Evolutionary conservation across 2,113 vertebrate species (phyloP).

Genomic region (Phalacrocorax pelagicus): DNA sequence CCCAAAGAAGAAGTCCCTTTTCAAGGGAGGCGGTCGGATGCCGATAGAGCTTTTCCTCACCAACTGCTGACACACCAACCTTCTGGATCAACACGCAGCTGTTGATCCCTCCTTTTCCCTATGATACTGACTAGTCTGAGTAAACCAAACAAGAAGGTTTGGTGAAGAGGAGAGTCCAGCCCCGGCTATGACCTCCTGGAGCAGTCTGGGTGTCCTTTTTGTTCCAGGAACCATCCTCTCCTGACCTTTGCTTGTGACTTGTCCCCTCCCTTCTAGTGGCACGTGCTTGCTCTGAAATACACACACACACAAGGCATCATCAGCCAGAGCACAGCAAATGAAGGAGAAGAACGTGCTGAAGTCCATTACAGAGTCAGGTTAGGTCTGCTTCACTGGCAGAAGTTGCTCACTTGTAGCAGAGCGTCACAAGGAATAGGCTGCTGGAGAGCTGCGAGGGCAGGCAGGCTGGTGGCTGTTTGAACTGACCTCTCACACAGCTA

Average conservation of each 20-base stretch:
- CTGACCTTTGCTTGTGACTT: not conserved
- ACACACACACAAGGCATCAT: rapidly evolving
- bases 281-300: not conserved
- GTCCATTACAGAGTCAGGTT: not conserved
- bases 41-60: not conserved
- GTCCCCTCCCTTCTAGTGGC: not conserved
- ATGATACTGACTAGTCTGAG: not conserved
- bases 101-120: not conserved
- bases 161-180: not conserved
- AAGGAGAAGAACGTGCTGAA: not conserved
- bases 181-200: rapidly evolving
- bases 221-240: not conserved
- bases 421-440: not conserved
- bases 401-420: not conserved
- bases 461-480: not conserved
- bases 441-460: not conserved
- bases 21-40: not conserved
- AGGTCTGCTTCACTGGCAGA: not conserved
- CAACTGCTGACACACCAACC: not conserved
- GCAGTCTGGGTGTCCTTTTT: not conserved
- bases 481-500: not conserved
- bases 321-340: not conserved
- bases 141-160: not conserved
- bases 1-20: not conserved
- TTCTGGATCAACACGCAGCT: not conserved